Conservation (phyloP, 2,888 invertebrate species). For the Steinernema hermaphroditum region DNA sequence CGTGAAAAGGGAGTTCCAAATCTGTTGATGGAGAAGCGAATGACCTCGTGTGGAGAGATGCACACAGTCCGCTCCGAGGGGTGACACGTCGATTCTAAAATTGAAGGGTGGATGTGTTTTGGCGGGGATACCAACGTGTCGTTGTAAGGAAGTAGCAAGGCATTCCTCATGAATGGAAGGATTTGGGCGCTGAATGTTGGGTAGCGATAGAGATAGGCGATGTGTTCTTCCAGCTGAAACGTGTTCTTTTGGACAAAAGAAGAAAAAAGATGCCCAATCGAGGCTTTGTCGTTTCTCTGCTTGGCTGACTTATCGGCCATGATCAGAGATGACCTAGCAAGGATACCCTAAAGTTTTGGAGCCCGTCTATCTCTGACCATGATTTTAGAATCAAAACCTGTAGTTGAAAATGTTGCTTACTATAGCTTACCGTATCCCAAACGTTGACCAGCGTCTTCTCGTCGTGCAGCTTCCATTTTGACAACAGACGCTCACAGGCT, state of each 20-base stretch:
- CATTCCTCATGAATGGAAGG: neutral
- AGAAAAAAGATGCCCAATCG: too few relatives aligned
- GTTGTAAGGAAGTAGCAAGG: neutral
- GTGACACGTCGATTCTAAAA: conserved; percentile 5
- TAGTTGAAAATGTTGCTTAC: too few relatives aligned
- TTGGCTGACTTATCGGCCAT: too few relatives aligned
- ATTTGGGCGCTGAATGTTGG: neutral
- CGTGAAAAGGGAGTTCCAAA: neutral
- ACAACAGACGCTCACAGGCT: neutral
- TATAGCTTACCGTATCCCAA: conserved; percentile 8
- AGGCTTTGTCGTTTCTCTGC: too few relatives aligned
- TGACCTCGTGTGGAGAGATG: neutral
- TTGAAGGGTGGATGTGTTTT: too few relatives aligned
- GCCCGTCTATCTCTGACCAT: too few relatives aligned
- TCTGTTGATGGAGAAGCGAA: conserved; percentile 1
- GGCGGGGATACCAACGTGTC: neutral
- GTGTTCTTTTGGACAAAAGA: neutral
- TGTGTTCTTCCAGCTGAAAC: neutral
- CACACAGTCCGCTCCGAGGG: conserved; percentile 8
- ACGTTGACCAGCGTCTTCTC: neutral
- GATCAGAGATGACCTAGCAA: too few relatives aligned
- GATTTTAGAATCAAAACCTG: too few relatives aligned
- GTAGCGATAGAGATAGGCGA: conserved; percentile 1
- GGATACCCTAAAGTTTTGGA: too few relatives aligned
- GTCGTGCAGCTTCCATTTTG: neutral